Percentiles rank a stretch among this genome's conserved stretches.
phyloP scores from a whole-genome alignment of 2,113 vertebrate species.

The Colossoma macropomum region DNA sequence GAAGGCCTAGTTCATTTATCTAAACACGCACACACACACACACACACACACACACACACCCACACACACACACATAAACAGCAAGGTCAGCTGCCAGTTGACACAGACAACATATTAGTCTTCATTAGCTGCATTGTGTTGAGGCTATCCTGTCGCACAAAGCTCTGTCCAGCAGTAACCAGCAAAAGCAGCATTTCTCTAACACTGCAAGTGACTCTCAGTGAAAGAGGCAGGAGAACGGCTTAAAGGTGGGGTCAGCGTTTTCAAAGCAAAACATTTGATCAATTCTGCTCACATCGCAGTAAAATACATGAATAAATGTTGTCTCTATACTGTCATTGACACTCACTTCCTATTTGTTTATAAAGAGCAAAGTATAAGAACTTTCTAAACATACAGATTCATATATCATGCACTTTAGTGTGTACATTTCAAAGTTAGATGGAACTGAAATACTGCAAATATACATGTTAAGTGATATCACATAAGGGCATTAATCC shows the following conservation, averaged over 20 bases:
- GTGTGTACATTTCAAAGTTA: no score
- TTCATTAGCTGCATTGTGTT: constrained; percentile 51
- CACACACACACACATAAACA: constrained; percentile 19
- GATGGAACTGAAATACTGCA: no score
- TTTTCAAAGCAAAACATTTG: background rate
- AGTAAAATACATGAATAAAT: no score
- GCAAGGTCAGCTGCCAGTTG: constrained; percentile 53
- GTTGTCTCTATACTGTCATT: no score
- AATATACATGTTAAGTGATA: no score
- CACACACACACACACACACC: constrained; percentile 2
- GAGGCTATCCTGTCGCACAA: constrained; percentile 28
- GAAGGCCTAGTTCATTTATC: constrained; percentile 57
- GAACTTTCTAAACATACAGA: no score
- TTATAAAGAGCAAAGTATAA: no score
- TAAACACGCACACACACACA: constrained; percentile 19
- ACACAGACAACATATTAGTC: constrained; percentile 47
- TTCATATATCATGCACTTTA: no score
- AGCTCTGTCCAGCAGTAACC: background rate
- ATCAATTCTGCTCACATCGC: no score
- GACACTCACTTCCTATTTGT: no score
- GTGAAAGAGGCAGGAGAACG: background rate
- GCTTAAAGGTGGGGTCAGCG: background rate
- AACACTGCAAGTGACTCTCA: background rate
- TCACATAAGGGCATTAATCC: no score
- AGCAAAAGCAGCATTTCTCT: constrained; percentile 8